These are phyloP conservation scores for Spodoptera picta DNA, from an alignment of 2,888 invertebrate species.

Conservation along the genomic window DNA sequence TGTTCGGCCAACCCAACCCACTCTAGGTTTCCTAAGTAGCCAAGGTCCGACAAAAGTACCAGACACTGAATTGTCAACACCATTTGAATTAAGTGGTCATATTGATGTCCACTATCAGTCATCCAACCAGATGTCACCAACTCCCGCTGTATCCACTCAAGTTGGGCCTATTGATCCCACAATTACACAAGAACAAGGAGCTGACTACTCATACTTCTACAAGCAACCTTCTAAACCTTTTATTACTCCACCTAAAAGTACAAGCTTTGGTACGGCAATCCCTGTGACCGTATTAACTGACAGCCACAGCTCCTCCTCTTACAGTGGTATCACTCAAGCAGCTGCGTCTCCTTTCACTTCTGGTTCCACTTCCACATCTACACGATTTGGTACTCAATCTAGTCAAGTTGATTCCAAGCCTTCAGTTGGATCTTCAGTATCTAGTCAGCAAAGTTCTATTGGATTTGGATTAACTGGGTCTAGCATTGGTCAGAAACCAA, in stretches of 20 bases:
- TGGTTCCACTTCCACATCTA: slow-evolving; percentile 55
- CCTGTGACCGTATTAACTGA: too few species aligned
- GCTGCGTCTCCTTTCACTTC: slow-evolving; percentile 67
- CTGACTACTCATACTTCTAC: slow-evolving; percentile 74
- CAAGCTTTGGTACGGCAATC: not conserved
- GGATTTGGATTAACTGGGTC: slow-evolving; percentile 26
- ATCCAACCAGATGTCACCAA: slow-evolving; percentile 3
- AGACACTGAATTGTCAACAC: slow-evolving; percentile 68
- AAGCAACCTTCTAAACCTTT: slow-evolving; percentile 73
- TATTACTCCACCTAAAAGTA: slow-evolving; percentile 45
- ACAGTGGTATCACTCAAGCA: slow-evolving; percentile 61
- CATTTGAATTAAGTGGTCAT: slow-evolving; percentile 61
- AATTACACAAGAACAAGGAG: slow-evolving; percentile 59
- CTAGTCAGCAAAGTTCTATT: slow-evolving; percentile 26
- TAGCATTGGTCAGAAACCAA: slow-evolving; percentile 29
- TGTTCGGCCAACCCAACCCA: slow-evolving; percentile 30
- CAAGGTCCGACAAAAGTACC: slow-evolving; percentile 65
- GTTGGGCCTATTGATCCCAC: slow-evolving; percentile 39
- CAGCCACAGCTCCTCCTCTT: slow-evolving; percentile 32
- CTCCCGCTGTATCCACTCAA: slow-evolving; percentile 5
- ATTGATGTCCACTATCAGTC: slow-evolving; percentile 1
- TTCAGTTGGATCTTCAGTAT: slow-evolving; percentile 1
- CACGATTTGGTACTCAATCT: slow-evolving; percentile 39
- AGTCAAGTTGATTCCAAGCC: slow-evolving; percentile 50
- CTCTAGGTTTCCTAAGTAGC: slow-evolving; percentile 31